A percentile compares a stretch with the other conserved stretches of the same genome.
These are phyloP conservation scores for Puma concolor DNA, from an alignment of 2,113 vertebrate genomes.

Conservation along the genomic window DNA sequence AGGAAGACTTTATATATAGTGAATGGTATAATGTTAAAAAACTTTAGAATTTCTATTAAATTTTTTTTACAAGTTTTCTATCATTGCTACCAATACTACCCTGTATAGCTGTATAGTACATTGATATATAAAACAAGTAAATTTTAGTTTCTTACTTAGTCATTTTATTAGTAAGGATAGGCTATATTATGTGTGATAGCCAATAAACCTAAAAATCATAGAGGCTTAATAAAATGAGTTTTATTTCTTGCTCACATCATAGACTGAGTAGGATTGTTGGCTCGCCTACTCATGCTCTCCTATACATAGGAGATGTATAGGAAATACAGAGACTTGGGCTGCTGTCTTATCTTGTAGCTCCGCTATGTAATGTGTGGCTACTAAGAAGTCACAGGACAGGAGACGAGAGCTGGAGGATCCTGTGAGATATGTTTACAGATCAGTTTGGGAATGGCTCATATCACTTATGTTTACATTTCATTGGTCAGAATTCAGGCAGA, in stretches of 20 bases:
- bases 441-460: background rate
- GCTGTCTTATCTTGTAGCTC: background rate
- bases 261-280: background rate
- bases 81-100: background rate
- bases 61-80: background rate
- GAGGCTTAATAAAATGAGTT: background rate
- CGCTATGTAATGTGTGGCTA: background rate
- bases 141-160: background rate
- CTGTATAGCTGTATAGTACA: background rate
- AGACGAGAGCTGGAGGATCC: background rate
- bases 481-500: constrained; percentile 10
- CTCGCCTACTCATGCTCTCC: background rate
- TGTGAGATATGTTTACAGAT: background rate
- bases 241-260: background rate
- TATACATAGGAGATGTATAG: background rate
- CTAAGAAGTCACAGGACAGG: background rate
- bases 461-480: background rate
- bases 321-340: background rate
- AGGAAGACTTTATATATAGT: background rate
- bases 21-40: background rate
- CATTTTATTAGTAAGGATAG: background rate
- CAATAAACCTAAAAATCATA: background rate
- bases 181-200: background rate
- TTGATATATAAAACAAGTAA: background rate
- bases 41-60: background rate